Percentiles rank a stretch among this genome's conserved stretches.
Conservation (phyloP, 2,113 vertebrate genomes). For the Fregetta grallaria region DNA sequence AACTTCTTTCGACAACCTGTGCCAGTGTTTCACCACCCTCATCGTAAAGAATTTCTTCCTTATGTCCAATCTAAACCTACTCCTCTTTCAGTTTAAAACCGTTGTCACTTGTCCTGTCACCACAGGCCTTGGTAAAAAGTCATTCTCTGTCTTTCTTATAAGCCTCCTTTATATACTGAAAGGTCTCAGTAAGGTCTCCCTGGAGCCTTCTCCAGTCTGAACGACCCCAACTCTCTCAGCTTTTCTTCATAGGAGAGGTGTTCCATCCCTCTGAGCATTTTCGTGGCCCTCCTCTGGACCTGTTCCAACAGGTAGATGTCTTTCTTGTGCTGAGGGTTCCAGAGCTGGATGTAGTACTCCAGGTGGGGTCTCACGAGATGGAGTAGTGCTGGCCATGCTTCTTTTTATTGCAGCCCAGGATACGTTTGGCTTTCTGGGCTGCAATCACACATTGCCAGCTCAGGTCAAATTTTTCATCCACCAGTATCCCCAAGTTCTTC, state of each 20-base stretch:
- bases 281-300: neutral
- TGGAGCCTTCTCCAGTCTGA: neutral
- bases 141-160: neutral
- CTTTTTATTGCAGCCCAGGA: neutral
- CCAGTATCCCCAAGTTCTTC: neutral
- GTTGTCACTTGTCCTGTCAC: neutral
- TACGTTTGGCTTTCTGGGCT: neutral
- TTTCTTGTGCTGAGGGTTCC: neutral
- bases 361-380: neutral
- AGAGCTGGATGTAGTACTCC: accelerated
- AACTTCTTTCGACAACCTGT: neutral
- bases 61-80: neutral
- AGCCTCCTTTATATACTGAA: neutral
- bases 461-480: neutral
- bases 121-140: neutral
- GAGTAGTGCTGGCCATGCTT: neutral
- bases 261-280: neutral
- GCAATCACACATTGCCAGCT: neutral
- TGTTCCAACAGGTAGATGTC: neutral
- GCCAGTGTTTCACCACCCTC: neutral
- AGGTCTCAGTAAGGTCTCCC: neutral
- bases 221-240: neutral
- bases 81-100: neutral
- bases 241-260: neutral
- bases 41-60: neutral